These are phyloP conservation scores for Poecilia gillii DNA, from an alignment of 2,797 vertebrate species.

Conservation along the genomic window DNA sequence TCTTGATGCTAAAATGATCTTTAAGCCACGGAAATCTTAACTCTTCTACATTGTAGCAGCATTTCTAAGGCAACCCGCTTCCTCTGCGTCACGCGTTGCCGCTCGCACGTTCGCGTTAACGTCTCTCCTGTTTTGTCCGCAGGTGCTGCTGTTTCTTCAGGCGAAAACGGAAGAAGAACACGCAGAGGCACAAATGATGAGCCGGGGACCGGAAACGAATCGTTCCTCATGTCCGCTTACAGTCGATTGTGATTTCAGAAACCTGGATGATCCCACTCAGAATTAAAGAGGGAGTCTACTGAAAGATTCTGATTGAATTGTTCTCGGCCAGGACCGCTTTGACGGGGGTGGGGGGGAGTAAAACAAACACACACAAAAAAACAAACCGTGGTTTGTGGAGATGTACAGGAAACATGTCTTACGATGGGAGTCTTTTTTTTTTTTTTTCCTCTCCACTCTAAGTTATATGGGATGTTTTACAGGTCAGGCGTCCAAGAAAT, in stretches of 20 bases:
- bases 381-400: conserved; percentile 27
- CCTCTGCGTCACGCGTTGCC: conserved; percentile 9
- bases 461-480: conserved; percentile 48
- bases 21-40: not conserved
- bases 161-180: conserved; percentile 99
- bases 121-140: conserved; percentile 44
- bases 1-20: conserved; percentile 1
- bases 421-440: conserved; percentile 56
- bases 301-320: conserved; percentile 56
- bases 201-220: conserved; percentile 38
- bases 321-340: conserved; percentile 57
- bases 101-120: not conserved
- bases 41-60: conserved; percentile 9
- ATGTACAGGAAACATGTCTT: conserved; percentile 62
- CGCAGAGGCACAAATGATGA: conserved; percentile 95
- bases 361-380: conserved; percentile 19
- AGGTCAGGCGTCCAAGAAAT: conserved; percentile 42
- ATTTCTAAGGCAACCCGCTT: conserved; percentile 10
- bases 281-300: conserved; percentile 45
- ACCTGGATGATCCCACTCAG: conserved; percentile 66
- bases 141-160: conserved; percentile 99
- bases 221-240: conserved; percentile 50
- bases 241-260: conserved; percentile 72
- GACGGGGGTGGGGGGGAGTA: not conserved
- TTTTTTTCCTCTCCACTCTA: conserved; percentile 2